Percentiles rank a stretch among this genome's conserved stretches.
Evolutionary conservation across 2,113 vertebrate species (phyloP).

Genomic region (Sylvilagus bachmani): DNA sequence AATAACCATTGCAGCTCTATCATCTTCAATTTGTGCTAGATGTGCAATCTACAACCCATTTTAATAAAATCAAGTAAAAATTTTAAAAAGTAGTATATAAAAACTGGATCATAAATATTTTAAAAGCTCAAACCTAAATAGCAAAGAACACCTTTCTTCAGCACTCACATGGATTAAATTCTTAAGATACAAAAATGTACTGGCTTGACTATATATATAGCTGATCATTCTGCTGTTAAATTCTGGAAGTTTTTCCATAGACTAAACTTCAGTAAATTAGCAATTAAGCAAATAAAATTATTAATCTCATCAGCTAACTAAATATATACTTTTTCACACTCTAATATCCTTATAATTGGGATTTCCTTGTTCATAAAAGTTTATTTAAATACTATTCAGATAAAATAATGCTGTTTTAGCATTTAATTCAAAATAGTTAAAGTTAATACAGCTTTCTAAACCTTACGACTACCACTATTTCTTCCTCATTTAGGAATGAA

Average conservation of each 20-base stretch:
- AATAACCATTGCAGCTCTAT: slow-evolving; percentile 92
- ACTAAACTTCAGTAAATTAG: slow-evolving; percentile 10
- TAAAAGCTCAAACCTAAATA: background rate
- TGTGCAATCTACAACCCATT: slow-evolving; percentile 92
- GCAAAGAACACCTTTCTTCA: slow-evolving; percentile 19
- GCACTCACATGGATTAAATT: background rate
- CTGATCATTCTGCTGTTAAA: background rate
- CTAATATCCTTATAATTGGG: background rate
- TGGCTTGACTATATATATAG: slow-evolving; percentile 19
- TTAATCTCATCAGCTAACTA: background rate
- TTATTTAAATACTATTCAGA: slow-evolving; percentile 50
- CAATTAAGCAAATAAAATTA: slow-evolving; percentile 57
- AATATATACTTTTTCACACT: background rate
- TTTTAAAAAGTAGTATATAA: background rate
- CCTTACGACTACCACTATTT: background rate
- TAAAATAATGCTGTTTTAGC: background rate
- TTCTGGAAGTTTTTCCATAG: background rate
- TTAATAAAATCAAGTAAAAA: slow-evolving; percentile 45
- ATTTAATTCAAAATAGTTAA: slow-evolving; percentile 16
- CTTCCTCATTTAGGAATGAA: background rate
- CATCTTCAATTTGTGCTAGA: slow-evolving; percentile 92
- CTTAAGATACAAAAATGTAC: slow-evolving; percentile 19
- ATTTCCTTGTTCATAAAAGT: background rate
- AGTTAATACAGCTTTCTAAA: background rate
- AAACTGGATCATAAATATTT: slow-evolving; percentile 27